Percentiles rank a stretch among this genome's conserved stretches.
Evolutionary conservation across 2,113 vertebrate species (phyloP).

Genomic region (Pontoporia blainvillei): DNA sequence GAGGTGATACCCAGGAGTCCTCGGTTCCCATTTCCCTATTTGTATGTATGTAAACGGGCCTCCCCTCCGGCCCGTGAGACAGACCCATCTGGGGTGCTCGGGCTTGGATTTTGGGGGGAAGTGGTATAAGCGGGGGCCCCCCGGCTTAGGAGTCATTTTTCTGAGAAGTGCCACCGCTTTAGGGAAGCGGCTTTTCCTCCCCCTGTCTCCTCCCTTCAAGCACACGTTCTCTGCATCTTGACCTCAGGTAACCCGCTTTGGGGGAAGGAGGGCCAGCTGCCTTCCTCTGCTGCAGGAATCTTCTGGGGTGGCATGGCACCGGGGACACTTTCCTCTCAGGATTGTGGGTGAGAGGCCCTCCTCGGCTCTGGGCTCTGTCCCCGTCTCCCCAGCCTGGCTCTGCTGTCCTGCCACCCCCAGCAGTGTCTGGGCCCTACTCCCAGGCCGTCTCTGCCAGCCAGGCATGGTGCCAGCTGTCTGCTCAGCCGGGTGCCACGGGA

Average conservation of each 20-base stretch:
- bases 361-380: neutral
- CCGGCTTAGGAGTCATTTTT: conserved; percentile 64
- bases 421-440: conserved; percentile 67
- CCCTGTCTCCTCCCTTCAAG: neutral
- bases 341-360: conserved; percentile 20
- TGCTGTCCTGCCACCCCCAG: conserved; percentile 48
- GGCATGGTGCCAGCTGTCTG: conserved; percentile 72
- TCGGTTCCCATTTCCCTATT: neutral
- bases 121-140: conserved; percentile 54
- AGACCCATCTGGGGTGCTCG: conserved; percentile 9
- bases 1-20: neutral
- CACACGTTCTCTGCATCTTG: conserved; percentile 32
- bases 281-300: neutral
- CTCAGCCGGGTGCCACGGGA: conserved; percentile 66
- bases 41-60: neutral
- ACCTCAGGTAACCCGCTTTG: conserved; percentile 71
- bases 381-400: conserved; percentile 22
- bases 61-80: conserved; percentile 23
- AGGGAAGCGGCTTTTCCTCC: conserved; percentile 67
- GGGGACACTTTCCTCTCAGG: neutral
- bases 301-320: neutral
- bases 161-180: conserved; percentile 72
- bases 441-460: conserved; percentile 62
- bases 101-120: conserved; percentile 61
- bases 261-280: conserved; percentile 52